A percentile compares a stretch with the other conserved stretches of the same genome.
These are phyloP conservation scores for Rhynchopsitta pachyrhyncha DNA, from an alignment of 2,113 vertebrate species.

Conservation along the genomic window DNA sequence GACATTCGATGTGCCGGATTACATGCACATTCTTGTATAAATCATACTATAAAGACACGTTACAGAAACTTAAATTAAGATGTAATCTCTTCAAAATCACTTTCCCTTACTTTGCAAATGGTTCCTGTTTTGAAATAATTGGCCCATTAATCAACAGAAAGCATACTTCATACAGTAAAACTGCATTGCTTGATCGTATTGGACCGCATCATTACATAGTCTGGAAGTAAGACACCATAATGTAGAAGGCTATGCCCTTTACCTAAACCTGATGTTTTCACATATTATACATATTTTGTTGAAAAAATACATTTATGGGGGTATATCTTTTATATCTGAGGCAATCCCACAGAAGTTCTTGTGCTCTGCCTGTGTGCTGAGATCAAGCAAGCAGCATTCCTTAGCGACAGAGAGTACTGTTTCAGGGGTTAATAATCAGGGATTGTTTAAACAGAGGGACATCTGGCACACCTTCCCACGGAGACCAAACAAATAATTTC, in stretches of 20 bases:
- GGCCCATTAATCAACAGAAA: not conserved
- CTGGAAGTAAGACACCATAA: not conserved
- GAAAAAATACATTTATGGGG: not conserved
- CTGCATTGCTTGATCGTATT: not conserved
- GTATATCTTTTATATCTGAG: not conserved
- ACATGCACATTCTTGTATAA: not conserved
- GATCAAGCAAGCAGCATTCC: not conserved
- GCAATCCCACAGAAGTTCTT: not conserved
- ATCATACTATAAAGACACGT: rapidly evolving
- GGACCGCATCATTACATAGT: not conserved
- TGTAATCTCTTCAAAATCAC: not conserved
- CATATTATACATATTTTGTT: not conserved
- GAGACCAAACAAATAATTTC: conserved; percentile 61
- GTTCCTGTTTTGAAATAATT: not conserved
- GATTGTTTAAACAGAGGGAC: conserved; percentile 40
- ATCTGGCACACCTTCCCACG: conserved; percentile 43
- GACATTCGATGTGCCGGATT: not conserved
- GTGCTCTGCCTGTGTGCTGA: not conserved
- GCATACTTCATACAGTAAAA: not conserved
- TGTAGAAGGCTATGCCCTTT: not conserved
- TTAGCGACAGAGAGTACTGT: not conserved
- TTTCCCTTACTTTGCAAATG: not conserved
- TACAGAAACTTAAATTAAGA: not conserved
- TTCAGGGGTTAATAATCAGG: not conserved
- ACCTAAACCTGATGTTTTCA: not conserved